These are phyloP conservation scores for Malaclemys terrapin DNA, from an alignment of 2,113 vertebrate genomes.

Conservation along the genomic window DNA sequence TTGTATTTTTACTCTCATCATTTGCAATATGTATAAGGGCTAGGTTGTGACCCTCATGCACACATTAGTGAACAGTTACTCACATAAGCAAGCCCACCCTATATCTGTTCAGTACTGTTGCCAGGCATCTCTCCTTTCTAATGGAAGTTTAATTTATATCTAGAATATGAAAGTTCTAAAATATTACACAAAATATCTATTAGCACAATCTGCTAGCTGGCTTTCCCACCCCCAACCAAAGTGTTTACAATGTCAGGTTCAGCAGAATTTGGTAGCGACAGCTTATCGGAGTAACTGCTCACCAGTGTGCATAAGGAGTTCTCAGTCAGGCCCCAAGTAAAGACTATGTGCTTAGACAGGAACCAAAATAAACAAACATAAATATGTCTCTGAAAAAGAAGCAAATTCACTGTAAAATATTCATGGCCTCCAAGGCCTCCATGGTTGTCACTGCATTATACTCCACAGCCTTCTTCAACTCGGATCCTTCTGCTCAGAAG, in stretches of 20 bases:
- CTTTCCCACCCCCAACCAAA: conserved; percentile 8
- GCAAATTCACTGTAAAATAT: accelerated
- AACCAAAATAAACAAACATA: background rate
- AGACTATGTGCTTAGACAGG: background rate
- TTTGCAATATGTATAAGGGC: accelerated
- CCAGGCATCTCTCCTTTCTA: conserved; percentile 9
- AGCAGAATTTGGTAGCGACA: background rate
- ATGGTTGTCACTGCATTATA: accelerated
- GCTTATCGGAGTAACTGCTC: background rate
- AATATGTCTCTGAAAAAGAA: accelerated
- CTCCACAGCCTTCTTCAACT: background rate
- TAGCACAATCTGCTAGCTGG: background rate
- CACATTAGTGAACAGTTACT: background rate
- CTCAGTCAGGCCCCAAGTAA: accelerated
- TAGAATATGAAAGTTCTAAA: background rate
- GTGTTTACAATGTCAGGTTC: conserved; percentile 47
- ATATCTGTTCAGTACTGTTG: conserved; percentile 9
- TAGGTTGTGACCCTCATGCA: background rate
- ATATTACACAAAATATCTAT: background rate
- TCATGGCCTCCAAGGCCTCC: background rate
- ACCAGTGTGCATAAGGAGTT: background rate
- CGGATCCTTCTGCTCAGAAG: accelerated
- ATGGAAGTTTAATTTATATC: conserved; percentile 18
- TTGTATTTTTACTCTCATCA: background rate
- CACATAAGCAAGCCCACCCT: background rate